phyloP scores from a whole-genome alignment of 2,888 invertebrate species.

The Protula sp. region DNA sequence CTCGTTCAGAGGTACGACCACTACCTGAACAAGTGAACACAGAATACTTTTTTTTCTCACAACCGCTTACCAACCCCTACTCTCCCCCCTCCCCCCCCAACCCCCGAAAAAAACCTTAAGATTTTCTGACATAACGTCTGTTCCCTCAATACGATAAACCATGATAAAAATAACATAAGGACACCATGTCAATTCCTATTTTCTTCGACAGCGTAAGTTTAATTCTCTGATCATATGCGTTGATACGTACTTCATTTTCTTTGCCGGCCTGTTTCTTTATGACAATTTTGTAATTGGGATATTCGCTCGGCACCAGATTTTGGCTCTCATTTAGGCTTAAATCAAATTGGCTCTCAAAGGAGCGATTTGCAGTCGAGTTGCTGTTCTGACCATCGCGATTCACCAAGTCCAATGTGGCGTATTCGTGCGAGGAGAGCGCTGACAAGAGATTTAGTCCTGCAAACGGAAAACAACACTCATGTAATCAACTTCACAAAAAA shows the following conservation, averaged over 20 bases:
- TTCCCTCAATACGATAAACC: too few relatives aligned
- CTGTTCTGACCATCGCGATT: background rate
- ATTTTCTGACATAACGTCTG: too few relatives aligned
- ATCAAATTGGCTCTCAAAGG: background rate
- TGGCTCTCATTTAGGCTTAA: background rate
- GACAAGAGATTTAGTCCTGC: background rate
- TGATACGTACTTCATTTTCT: background rate
- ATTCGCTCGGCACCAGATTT: background rate
- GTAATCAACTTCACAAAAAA: too few relatives aligned
- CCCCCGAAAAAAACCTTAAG: too few relatives aligned
- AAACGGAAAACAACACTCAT: background rate
- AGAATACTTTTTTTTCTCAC: too few relatives aligned
- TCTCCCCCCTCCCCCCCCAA: too few relatives aligned
- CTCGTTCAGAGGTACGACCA: background rate
- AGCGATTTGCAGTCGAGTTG: background rate
- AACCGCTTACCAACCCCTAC: too few relatives aligned
- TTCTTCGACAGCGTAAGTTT: too few relatives aligned
- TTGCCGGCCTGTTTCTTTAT: background rate
- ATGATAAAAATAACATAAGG: too few relatives aligned
- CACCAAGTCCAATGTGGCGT: background rate
- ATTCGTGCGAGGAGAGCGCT: conserved; percentile 2
- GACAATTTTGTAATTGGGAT: conserved; percentile 1
- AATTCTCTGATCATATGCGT: too few relatives aligned
- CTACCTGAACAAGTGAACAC: background rate
- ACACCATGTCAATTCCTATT: too few relatives aligned